Conservation (phyloP, 2,888 invertebrate genomes). For the Sisyra terminalis region DNA sequence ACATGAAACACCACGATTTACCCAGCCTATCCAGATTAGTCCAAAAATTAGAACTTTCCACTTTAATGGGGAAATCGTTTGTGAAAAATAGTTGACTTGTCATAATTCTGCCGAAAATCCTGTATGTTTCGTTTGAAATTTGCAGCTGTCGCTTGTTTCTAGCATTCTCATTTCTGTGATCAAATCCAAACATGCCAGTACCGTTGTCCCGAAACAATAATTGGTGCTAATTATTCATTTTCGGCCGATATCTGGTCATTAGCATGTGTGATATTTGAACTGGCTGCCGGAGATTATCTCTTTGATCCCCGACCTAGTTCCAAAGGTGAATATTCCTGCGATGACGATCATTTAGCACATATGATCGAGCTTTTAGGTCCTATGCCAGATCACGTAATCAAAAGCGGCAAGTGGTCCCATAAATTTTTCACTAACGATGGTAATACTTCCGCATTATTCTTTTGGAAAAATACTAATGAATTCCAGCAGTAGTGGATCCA, state of each 20-base stretch:
- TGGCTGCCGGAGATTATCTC: slow-evolving; percentile 75
- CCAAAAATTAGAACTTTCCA: too few relatives aligned
- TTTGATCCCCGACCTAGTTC: slow-evolving; percentile 51
- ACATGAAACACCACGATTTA: too few relatives aligned
- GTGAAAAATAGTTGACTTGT: too few relatives aligned
- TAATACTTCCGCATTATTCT: slow-evolving; percentile 18
- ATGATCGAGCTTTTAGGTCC: slow-evolving; percentile 67
- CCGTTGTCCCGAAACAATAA: slow-evolving; percentile 58
- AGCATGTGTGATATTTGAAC: slow-evolving; percentile 72
- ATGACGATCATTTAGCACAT: slow-evolving; percentile 74
- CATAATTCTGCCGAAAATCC: too few relatives aligned
- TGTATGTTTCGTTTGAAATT: too few relatives aligned
- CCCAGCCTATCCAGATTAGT: too few relatives aligned
- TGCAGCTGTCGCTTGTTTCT: slow-evolving; percentile 9
- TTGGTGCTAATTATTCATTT: slow-evolving; percentile 61
- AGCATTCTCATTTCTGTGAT: slow-evolving; percentile 63
- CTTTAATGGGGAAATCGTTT: too few relatives aligned
- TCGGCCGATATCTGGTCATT: slow-evolving; percentile 78
- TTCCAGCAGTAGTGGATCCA: too few relatives aligned
- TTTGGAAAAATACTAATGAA: too few relatives aligned
- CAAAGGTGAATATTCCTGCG: slow-evolving; percentile 50
- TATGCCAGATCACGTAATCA: slow-evolving; percentile 57
- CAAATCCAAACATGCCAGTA: slow-evolving; percentile 78
- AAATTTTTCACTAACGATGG: slow-evolving; percentile 58
- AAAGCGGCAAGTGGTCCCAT: slow-evolving; percentile 53